phyloP scores from a whole-genome alignment of 2,797 vertebrate genomes.

The Rhabdophis nuchalis region DNA sequence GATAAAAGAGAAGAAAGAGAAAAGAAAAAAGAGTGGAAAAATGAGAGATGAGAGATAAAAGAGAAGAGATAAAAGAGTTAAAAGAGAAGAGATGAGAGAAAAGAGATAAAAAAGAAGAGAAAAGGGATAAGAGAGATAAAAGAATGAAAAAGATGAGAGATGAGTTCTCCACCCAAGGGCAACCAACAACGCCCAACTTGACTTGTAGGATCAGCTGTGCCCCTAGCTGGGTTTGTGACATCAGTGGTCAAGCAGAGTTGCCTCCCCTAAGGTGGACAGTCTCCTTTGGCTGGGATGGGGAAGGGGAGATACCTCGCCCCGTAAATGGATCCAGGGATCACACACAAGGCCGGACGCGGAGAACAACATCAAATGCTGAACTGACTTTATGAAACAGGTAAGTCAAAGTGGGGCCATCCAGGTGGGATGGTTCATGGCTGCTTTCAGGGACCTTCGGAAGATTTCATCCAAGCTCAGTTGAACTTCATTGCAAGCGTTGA shows the following conservation, averaged over 20 bases:
- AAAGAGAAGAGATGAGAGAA: too few relatives aligned
- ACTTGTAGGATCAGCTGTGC: background rate
- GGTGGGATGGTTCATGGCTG: background rate
- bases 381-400: background rate
- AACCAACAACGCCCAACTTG: background rate
- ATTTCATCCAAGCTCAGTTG: background rate
- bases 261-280: background rate
- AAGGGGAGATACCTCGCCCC: background rate
- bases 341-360: background rate
- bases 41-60: too few relatives aligned
- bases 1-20: too few relatives aligned
- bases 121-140: too few relatives aligned
- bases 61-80: too few relatives aligned
- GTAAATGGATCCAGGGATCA: background rate
- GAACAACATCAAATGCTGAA: background rate
- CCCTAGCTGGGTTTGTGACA: background rate
- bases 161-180: background rate
- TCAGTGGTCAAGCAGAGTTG: background rate
- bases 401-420: background rate
- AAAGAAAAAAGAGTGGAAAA: too few relatives aligned
- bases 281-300: background rate
- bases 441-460: background rate
- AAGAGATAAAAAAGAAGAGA: too few relatives aligned
- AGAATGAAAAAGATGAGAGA: too few relatives aligned
- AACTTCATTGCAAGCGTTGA: background rate